A percentile compares a stretch with the other conserved stretches of the same genome.
These are phyloP conservation scores for Pterophyllum scalare DNA, from an alignment of 2,113 vertebrate species.

Conservation along the genomic window DNA sequence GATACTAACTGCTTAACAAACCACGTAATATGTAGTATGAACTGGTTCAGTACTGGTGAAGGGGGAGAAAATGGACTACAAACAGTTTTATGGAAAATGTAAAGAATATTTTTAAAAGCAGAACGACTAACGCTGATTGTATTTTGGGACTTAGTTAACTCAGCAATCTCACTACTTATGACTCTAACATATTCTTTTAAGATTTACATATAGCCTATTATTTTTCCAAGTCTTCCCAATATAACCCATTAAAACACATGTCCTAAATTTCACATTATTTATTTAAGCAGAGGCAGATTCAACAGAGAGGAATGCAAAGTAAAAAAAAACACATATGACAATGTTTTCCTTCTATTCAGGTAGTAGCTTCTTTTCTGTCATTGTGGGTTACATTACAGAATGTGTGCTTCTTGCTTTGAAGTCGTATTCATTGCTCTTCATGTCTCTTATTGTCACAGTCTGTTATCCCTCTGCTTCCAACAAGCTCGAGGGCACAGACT, in stretches of 20 bases:
- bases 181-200: too few relatives aligned
- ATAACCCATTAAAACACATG: neutral
- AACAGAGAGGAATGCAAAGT: neutral
- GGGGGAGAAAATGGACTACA: too few relatives aligned
- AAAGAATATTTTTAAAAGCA: too few relatives aligned
- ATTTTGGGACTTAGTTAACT: too few relatives aligned
- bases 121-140: too few relatives aligned
- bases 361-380: neutral
- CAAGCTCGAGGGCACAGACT: slow-evolving; percentile 20
- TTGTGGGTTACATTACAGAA: neutral
- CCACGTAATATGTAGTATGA: too few relatives aligned
- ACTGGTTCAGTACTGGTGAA: too few relatives aligned
- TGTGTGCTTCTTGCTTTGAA: slow-evolving; percentile 26
- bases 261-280: neutral
- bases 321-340: neutral
- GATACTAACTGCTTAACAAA: too few relatives aligned
- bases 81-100: too few relatives aligned
- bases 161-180: too few relatives aligned
- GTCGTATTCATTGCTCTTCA: slow-evolving; percentile 40
- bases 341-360: neutral
- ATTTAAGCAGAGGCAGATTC: neutral
- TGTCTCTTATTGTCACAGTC: slow-evolving; percentile 35
- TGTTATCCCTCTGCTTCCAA: slow-evolving; percentile 25
- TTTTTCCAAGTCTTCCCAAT: neutral
- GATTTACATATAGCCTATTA: neutral